Conservation (phyloP, 2,797 vertebrate species). For the Oreortyx pictus region DNA sequence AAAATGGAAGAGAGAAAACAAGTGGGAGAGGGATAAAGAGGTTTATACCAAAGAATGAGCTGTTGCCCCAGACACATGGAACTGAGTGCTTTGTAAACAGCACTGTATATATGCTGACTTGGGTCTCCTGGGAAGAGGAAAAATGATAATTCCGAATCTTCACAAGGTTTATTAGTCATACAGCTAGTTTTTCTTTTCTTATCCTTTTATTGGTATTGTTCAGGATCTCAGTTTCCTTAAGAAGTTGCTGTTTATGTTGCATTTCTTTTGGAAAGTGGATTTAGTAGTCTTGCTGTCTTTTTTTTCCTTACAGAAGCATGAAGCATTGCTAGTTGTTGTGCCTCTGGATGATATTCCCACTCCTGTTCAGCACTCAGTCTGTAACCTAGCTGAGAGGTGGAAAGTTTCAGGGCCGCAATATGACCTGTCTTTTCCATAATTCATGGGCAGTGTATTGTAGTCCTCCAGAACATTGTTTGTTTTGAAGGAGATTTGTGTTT, state of each 20-base stretch:
- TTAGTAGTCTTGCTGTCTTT: not conserved
- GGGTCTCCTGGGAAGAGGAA: not conserved
- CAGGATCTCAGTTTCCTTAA: not conserved
- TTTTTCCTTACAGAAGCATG: not conserved
- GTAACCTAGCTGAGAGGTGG: accelerated
- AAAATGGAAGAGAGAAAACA: not conserved
- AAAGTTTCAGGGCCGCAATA: not conserved
- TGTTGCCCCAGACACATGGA: accelerated
- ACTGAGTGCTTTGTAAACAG: not conserved
- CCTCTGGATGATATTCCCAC: not conserved
- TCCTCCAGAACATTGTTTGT: not conserved
- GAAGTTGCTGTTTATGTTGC: not conserved
- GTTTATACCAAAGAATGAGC: not conserved
- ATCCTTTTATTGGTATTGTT: not conserved
- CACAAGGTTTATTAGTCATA: not conserved
- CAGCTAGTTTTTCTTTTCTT: not conserved
- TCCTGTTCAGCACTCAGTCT: not conserved
- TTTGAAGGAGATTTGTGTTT: not conserved
- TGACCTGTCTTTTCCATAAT: constrained; percentile 1
- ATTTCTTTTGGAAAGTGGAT: not conserved
- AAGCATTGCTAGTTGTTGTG: not conserved
- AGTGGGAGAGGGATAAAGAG: not conserved
- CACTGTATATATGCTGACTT: not conserved
- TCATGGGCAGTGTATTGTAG: not conserved
- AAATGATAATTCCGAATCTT: not conserved